phyloP scores from a whole-genome alignment of 2,797 vertebrate species.

The Pygocentrus nattereri region DNA sequence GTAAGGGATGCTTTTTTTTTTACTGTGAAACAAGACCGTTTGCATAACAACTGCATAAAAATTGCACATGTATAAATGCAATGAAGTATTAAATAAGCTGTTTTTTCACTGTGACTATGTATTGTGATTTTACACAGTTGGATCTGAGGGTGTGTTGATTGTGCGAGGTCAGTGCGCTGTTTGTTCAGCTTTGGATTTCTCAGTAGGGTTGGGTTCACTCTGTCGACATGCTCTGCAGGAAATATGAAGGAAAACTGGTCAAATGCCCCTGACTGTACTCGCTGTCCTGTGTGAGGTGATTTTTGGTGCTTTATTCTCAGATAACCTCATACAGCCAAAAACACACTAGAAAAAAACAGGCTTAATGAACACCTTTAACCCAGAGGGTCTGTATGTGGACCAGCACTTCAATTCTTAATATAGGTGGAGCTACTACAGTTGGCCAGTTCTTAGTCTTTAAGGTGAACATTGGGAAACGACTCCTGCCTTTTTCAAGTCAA shows the following conservation, averaged over 20 bases:
- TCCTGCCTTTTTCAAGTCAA: too few relatives aligned
- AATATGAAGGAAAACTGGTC: neutral
- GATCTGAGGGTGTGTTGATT: constrained; percentile 10
- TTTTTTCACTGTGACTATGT: neutral
- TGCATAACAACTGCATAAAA: too few relatives aligned
- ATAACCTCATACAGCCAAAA: neutral
- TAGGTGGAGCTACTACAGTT: too few relatives aligned
- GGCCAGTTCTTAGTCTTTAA: too few relatives aligned
- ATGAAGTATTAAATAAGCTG: constrained; percentile 13
- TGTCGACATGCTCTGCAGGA: neutral
- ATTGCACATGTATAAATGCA: constrained; percentile 11
- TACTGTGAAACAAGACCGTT: too few relatives aligned
- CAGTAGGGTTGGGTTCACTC: constrained; percentile 4
- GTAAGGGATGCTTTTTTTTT: too few relatives aligned
- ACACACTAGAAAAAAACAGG: neutral
- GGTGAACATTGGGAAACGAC: too few relatives aligned
- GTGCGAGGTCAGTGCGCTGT: neutral
- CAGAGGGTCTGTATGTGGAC: neutral
- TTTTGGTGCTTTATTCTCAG: neutral
- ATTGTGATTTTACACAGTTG: neutral
- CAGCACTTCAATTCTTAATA: neutral
- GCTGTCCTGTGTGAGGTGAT: too few relatives aligned
- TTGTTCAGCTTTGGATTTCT: constrained; percentile 40
- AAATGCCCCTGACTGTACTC: neutral
- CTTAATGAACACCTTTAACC: neutral